Evolutionary conservation across 2,797 vertebrate species (phyloP).

Genomic region (Anomalospiza imberbis): DNA sequence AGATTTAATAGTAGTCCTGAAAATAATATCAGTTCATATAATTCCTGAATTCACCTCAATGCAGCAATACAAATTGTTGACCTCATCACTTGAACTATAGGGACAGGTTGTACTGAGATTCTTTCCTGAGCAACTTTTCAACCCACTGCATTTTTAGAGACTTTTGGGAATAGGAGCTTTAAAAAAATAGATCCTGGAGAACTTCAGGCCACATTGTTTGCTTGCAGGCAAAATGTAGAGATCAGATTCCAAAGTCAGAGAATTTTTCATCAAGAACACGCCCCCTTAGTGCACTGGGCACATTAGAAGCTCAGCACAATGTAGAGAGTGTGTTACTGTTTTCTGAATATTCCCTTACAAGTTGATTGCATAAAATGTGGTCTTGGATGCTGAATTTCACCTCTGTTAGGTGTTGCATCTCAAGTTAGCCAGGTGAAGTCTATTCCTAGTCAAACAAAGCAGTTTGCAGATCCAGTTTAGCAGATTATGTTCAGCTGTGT

Average conservation of each 20-base stretch:
- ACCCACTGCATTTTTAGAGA: neutral
- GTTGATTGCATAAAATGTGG: neutral
- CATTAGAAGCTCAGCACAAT: neutral
- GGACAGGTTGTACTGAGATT: neutral
- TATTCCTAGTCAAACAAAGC: conserved; percentile 2
- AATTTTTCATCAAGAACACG: neutral
- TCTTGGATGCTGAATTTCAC: neutral
- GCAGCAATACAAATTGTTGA: neutral
- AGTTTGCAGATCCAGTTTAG: conserved; percentile 15
- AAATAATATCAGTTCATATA: neutral
- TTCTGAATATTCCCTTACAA: neutral
- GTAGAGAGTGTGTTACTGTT: neutral
- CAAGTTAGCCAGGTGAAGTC: neutral
- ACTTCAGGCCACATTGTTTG: neutral
- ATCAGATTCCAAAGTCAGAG: neutral
- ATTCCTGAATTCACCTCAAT: neutral
- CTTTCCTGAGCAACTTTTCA: neutral
- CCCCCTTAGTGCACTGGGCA: neutral
- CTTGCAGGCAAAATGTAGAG: neutral
- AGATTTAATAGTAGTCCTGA: neutral
- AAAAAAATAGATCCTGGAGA: neutral
- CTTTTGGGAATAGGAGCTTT: neutral
- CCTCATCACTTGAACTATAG: neutral
- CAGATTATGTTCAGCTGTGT: neutral
- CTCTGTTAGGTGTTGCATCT: neutral